Evolutionary conservation across 2,113 vertebrate genomes (phyloP), one percentile per base, ranked within the genome.

Genomic region (Pseudorasbora parva): DNA sequence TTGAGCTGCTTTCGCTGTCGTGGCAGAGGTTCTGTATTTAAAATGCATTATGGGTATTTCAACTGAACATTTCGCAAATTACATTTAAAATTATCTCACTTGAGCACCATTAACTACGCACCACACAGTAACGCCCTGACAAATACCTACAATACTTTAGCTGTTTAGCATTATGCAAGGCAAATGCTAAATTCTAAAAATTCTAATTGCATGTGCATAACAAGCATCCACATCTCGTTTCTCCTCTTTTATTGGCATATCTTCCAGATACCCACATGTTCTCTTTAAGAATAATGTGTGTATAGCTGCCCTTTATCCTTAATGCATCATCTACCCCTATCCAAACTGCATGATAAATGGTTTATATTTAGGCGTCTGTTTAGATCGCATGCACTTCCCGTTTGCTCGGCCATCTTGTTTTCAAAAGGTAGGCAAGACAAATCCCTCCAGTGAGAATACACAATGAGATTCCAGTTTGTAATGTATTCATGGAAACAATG

Each of bases 281-380:
- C 41, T 47, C n/a, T 71, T 71, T 23, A 25, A 14, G 41, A 47
- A 72, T 59, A 23, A 66, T 83, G 8, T 51, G 30, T 14, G 47
- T 30, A 8, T 72, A 25, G 37, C 11, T 21, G 23, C n/a, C 25
- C 33, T 56, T 74, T 60, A 10, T 66, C 23, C 60, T 37, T 41
- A 68, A 66, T 17, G 7, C 9, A 47, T 71, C 17, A 71, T 84
- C 5, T 71, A 49, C 6, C n/a, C 49, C 30, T 72, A 47, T 43
- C 51, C n/a, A 15, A 69, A 43, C n/a, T 17, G 41, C 41, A 30
- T 54, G 23, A 59, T 33, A n/a, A 56, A 51, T 41, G 57, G 21
- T 57, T 64, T 83, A 82, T 82, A 59, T 83, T 83, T 64, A 77
- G 51, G 60, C 9, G 45, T 56, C 14, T 73, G 17, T 78, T 33